Conservation (phyloP, 1,140 invertebrate genomes). For the Heliconius melpomene region DNA sequence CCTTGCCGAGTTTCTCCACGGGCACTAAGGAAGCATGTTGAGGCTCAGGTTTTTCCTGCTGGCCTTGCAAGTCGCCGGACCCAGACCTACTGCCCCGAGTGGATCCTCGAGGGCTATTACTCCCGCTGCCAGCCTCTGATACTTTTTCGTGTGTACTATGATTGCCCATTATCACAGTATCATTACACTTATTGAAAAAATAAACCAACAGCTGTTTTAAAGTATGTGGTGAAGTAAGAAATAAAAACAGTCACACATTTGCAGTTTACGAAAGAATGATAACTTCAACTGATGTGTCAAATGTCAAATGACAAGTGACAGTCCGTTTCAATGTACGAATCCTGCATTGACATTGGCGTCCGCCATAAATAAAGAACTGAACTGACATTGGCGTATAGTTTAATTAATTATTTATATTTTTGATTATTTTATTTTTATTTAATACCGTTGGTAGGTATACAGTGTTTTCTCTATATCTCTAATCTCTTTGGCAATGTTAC, state of each 20-base stretch:
- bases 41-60: slow-evolving; percentile 67
- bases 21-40: slow-evolving; percentile 83
- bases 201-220: slow-evolving; percentile 32
- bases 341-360: background rate
- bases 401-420: background rate
- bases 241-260: slow-evolving; percentile 20
- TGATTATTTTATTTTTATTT: background rate
- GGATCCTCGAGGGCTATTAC: slow-evolving; percentile 70
- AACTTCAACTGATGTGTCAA: slow-evolving; percentile 19
- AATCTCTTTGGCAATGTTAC: too few relatives aligned
- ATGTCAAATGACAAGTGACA: background rate
- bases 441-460: too few relatives aligned
- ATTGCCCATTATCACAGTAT: slow-evolving; percentile 62
- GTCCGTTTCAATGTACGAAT: slow-evolving; percentile 1
- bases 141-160: slow-evolving; percentile 69
- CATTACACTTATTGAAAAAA: slow-evolving; percentile 16
- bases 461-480: too few relatives aligned
- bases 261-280: slow-evolving; percentile 13
- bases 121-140: slow-evolving; percentile 62
- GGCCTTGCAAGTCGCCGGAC: slow-evolving; percentile 79
- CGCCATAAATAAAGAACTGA: too few relatives aligned
- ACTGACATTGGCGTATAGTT: background rate
- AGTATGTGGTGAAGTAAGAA: slow-evolving; percentile 5
- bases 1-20: slow-evolving; percentile 86
- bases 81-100: slow-evolving; percentile 81